phyloP scores from a whole-genome alignment of 2,797 vertebrate genomes.

The Loris lydekkerianus region DNA sequence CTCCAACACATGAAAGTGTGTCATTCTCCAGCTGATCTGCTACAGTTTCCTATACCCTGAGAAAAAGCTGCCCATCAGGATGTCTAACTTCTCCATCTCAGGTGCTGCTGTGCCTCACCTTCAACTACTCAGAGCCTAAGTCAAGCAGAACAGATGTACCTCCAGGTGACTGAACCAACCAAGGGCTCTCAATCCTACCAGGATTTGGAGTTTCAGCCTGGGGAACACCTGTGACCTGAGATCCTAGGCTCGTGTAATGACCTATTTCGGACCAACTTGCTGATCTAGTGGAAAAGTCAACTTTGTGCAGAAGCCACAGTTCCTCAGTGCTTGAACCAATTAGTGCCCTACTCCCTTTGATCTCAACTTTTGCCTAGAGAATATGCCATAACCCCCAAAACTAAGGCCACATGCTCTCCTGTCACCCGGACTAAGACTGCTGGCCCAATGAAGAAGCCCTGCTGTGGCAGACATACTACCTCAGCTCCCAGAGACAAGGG shows the following conservation, averaged over 20 bases:
- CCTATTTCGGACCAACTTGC: background rate
- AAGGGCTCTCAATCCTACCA: background rate
- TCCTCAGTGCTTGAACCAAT: background rate
- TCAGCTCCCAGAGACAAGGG: background rate
- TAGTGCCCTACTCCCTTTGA: background rate
- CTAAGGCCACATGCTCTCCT: background rate
- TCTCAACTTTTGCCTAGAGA: background rate
- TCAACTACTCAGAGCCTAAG: background rate
- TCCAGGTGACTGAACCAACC: background rate
- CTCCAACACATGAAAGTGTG: background rate
- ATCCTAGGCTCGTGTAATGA: background rate
- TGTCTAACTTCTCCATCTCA: background rate
- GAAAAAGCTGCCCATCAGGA: background rate
- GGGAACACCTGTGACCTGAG: background rate
- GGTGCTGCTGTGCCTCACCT: background rate
- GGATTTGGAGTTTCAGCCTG: background rate
- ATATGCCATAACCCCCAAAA: background rate
- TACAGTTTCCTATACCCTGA: background rate
- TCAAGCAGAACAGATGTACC: too few species aligned
- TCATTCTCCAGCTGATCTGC: background rate
- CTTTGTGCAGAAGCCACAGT: background rate
- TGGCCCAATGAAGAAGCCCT: background rate
- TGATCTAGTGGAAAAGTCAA: background rate
- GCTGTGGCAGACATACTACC: background rate
- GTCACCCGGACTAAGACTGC: background rate